Evolutionary conservation across 2,113 vertebrate species (phyloP).

Genomic region (Baryphthengus martii): DNA sequence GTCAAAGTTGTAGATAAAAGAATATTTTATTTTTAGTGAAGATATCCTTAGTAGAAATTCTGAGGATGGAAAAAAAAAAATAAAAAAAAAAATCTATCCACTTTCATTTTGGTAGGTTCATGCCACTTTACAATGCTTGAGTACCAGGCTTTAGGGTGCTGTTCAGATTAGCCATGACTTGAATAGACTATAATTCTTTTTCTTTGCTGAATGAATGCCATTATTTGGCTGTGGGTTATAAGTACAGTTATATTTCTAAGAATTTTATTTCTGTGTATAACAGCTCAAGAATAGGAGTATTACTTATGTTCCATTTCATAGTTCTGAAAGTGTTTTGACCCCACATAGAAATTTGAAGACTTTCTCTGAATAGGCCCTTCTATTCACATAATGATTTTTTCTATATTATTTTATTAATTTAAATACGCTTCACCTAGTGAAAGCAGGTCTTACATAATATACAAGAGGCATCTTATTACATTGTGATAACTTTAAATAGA

Average conservation of each 20-base stretch:
- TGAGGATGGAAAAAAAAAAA: background rate
- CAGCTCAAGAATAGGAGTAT: constrained; percentile 48
- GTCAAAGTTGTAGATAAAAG: background rate
- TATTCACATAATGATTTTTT: constrained; percentile 47
- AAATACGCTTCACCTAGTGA: constrained; percentile 56
- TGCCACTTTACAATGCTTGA: background rate
- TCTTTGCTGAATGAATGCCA: constrained; percentile 46
- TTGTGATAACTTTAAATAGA: constrained; percentile 55
- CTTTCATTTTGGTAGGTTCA: constrained; percentile 10
- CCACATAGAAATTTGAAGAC: constrained; percentile 59
- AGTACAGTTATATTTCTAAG: constrained; percentile 48
- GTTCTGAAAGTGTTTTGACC: constrained; percentile 60
- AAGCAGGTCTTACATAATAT: constrained; percentile 52
- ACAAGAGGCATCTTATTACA: constrained; percentile 58
- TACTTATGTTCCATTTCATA: constrained; percentile 58
- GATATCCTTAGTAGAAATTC: background rate
- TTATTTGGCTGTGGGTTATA: constrained; percentile 47
- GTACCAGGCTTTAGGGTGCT: background rate
- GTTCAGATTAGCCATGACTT: constrained; percentile 39
- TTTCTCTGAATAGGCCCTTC: constrained; percentile 57
- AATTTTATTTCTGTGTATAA: constrained; percentile 55
- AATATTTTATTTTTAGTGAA: background rate
- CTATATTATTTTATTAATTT: constrained; percentile 62
- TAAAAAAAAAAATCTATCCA: background rate
- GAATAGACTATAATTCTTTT: constrained; percentile 58